phyloP scores from a whole-genome alignment of 2,888 invertebrate species.

The Caenorhabditis panamensis region DNA sequence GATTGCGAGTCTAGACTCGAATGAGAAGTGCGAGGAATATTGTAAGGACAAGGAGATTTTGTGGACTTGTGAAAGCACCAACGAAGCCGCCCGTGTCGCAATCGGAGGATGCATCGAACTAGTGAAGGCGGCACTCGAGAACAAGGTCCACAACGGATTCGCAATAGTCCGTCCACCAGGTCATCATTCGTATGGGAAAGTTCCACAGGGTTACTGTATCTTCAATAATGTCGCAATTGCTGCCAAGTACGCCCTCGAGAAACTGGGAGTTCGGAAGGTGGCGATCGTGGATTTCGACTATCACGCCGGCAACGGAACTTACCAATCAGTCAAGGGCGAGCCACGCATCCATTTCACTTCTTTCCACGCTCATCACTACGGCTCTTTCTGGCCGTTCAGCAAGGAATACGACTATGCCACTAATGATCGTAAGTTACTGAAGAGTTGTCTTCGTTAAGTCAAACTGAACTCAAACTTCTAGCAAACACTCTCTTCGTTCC shows the following conservation, averaged over 20 bases:
- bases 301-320: slow-evolving; percentile 73
- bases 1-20: slow-evolving; percentile 60
- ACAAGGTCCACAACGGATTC: slow-evolving; percentile 87
- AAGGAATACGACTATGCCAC: slow-evolving; percentile 65
- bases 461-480: slow-evolving; percentile 22
- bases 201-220: slow-evolving; percentile 91
- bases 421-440: slow-evolving; percentile 23
- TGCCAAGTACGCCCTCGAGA: slow-evolving; percentile 86
- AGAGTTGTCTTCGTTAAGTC: too few relatives aligned
- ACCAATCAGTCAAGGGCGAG: slow-evolving; percentile 64
- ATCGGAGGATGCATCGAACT: slow-evolving; percentile 71
- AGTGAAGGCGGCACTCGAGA: slow-evolving; percentile 68
- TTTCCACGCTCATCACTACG: slow-evolving; percentile 70
- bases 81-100: slow-evolving; percentile 68
- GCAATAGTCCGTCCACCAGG: slow-evolving; percentile 97
- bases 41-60: slow-evolving; percentile 73
- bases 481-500: slow-evolving; percentile 96
- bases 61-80: slow-evolving; percentile 67
- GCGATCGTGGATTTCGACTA: slow-evolving; percentile 73
- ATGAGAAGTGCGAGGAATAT: slow-evolving; percentile 70
- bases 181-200: slow-evolving; percentile 87
- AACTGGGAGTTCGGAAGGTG: slow-evolving; percentile 65
- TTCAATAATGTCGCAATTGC: slow-evolving; percentile 98
- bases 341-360: slow-evolving; percentile 64
- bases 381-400: slow-evolving; percentile 73